A percentile compares a stretch with the other conserved stretches of the same genome.
Evolutionary conservation across 2,888 invertebrate species (phyloP).

Genomic region (Diploptera punctata): DNA sequence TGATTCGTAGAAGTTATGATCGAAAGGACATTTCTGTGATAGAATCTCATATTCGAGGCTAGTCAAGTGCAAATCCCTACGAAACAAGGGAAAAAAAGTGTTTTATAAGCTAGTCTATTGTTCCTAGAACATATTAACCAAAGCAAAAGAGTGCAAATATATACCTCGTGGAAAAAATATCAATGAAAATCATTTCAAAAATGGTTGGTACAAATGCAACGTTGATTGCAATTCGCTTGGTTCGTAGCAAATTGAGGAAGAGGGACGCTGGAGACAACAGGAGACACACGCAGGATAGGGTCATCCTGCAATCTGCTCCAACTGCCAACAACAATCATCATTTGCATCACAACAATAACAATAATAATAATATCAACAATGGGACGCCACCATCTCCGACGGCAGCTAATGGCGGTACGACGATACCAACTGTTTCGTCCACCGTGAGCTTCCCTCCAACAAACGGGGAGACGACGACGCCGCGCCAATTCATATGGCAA

Average conservation of each 20-base stretch:
- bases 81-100: neutral
- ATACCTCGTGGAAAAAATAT: too few relatives aligned
- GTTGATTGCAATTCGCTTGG: constrained; percentile 87
- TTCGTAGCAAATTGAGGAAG: constrained; percentile 89
- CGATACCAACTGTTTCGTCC: constrained; percentile 11
- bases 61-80: constrained; percentile 1
- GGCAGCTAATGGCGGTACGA: constrained; percentile 34
- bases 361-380: neutral
- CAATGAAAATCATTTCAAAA: constrained; percentile 50
- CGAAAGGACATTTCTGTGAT: neutral
- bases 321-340: constrained; percentile 53
- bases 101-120: neutral
- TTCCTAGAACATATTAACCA: constrained; percentile 3
- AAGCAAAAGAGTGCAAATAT: neutral
- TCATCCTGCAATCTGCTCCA: constrained; percentile 45
- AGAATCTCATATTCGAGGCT: neutral
- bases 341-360: constrained; percentile 49
- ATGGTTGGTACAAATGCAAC: constrained; percentile 85
- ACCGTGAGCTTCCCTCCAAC: constrained; percentile 43
- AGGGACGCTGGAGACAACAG: constrained; percentile 76
- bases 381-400: constrained; percentile 48
- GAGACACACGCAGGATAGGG: constrained; percentile 45
- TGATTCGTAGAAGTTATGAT: neutral
- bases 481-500: constrained; percentile 79
- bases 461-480: constrained; percentile 52